Evolutionary conservation across 2,797 vertebrate species (phyloP), one percentile per base, ranked within the genome.

Genomic region (Acrocephalus scirpaceus): DNA sequence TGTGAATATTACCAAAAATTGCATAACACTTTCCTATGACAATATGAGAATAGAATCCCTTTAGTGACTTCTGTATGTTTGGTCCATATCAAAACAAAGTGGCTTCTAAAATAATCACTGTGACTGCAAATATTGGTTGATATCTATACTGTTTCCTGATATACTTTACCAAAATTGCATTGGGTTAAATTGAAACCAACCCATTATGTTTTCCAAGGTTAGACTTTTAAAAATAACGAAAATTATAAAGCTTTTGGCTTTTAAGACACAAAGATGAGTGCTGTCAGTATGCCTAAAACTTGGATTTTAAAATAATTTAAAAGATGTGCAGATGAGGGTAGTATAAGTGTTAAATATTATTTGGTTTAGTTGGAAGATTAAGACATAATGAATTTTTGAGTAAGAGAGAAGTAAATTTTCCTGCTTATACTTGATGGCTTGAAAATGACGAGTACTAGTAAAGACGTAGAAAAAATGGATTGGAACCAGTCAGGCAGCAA

Each of bases 261-360:
- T 75, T 62, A 36, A 64, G 21, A 71, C 15, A 56, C 13, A 36
- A 26, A 65, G 21, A 16, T 77, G 42, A 14, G 21, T 27, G 4
- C 10, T 47, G 30, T 34, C 18, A 29, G 20, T 73, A 51, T 13
- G 11, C 15, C 7, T 54, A 62, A 72, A 21, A 48, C 7, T 47
- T 72, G 17, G 12, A 54, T 74, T 92, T 92, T 32, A 45, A 84
- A 91, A 73, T 25, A 61, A 44, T 65, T 67, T 66, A n/a, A 53
- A 69, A 79, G 29, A 40, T 2, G 2, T n/a, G 11, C 27, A n/a
- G 20, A 57, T 71, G 14, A 81, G 11, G 11, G 5, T 45, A 88
- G 19, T 16, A 25, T 40, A 88, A 64, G 3, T 50, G 11, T 42
- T 66, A 42, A 32, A 3, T 51, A 70, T 66, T 61, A 44, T 53